A percentile compares a stretch with the other conserved stretches of the same genome.
Conservation (phyloP, 2,113 vertebrate species). For the Lophochroa leadbeateri region DNA sequence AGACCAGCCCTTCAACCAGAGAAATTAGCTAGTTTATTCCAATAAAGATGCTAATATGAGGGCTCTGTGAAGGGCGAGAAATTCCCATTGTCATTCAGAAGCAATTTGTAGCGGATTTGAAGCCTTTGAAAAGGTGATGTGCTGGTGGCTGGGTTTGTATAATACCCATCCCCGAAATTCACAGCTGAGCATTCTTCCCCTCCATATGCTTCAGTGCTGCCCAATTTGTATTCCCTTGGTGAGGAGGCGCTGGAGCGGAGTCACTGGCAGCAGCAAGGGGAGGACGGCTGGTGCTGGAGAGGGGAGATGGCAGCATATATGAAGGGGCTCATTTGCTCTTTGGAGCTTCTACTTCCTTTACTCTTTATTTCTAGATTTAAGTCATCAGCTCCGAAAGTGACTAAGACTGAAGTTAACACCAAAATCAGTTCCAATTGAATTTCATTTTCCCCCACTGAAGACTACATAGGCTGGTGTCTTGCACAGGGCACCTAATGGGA, state of each 20-base stretch:
- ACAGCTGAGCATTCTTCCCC: constrained; percentile 41
- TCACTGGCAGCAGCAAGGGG: not conserved
- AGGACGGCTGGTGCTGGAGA: not conserved
- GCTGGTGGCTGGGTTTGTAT: constrained; percentile 29
- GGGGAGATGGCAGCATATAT: not conserved
- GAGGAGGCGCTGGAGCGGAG: not conserved
- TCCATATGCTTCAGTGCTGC: not conserved
- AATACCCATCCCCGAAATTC: constrained; percentile 14
- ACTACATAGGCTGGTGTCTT: not conserved
- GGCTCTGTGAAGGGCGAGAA: constrained; percentile 18
- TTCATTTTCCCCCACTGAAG: not conserved
- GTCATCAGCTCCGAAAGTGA: not conserved
- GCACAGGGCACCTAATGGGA: not conserved
- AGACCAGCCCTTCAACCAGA: not conserved
- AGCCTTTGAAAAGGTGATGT: constrained; percentile 55
- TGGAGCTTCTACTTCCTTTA: not conserved
- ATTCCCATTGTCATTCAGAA: constrained; percentile 50
- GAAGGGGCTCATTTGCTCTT: not conserved
- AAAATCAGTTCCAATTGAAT: not conserved
- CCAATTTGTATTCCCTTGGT: constrained; percentile 35
- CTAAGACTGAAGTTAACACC: not conserved
- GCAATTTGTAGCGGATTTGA: constrained; percentile 54
- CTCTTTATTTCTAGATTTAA: not conserved
- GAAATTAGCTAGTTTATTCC: constrained; percentile 45
- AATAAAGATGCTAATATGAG: constrained; percentile 52